These are phyloP conservation scores for Heteropelma amictum DNA, from an alignment of 2,888 invertebrate species.

Conservation along the genomic window DNA sequence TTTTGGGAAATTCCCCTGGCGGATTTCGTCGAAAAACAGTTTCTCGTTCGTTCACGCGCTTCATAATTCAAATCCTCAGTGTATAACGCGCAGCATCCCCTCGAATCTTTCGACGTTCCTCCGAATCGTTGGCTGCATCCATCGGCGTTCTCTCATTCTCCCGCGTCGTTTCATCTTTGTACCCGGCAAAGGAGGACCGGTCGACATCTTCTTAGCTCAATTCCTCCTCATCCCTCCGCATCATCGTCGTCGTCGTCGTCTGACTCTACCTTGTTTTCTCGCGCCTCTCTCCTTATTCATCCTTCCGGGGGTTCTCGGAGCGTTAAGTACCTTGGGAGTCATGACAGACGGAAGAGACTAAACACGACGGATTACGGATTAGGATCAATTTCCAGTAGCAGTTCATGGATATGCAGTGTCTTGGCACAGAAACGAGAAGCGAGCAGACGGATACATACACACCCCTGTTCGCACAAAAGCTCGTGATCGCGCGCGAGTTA, in stretches of 20 bases:
- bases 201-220: neutral
- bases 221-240: conserved; percentile 1
- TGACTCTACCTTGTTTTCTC: conserved; percentile 31
- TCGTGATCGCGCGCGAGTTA: too few relatives aligned
- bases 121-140: too few relatives aligned
- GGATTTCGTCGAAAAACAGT: too few relatives aligned
- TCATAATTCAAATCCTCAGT: too few relatives aligned
- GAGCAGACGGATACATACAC: too few relatives aligned
- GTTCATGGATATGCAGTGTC: conserved; percentile 73
- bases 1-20: too few relatives aligned
- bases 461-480: too few relatives aligned
- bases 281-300: conserved; percentile 50
- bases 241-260: conserved; percentile 14
- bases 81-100: too few relatives aligned
- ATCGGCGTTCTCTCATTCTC: conserved; percentile 18
- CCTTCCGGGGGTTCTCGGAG: conserved; percentile 53
- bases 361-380: conserved; percentile 76
- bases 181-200: too few relatives aligned
- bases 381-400: conserved; percentile 76
- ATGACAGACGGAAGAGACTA: conserved; percentile 73
- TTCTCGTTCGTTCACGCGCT: too few relatives aligned
- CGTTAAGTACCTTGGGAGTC: conserved; percentile 73
- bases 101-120: too few relatives aligned
- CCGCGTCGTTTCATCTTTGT: neutral
- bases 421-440: conserved; percentile 55